Evolutionary conservation across 2,113 vertebrate species (phyloP).

Genomic region (Ascaphus truei): DNA sequence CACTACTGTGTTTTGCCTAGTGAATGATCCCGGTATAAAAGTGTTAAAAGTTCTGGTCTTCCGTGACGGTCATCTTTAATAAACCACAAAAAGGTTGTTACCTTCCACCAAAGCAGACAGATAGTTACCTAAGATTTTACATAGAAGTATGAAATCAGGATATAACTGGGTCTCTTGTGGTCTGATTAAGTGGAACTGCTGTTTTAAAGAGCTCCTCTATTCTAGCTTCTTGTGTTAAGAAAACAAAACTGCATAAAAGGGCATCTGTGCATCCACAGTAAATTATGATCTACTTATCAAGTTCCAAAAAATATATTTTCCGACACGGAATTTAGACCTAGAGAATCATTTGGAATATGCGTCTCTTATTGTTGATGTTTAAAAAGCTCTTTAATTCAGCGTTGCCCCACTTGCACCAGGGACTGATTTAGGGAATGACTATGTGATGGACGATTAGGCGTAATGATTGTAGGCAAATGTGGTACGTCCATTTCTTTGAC

Average conservation of each 20-base stretch:
- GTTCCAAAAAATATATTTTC: not conserved
- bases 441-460: not conserved
- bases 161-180: not conserved
- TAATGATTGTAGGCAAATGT: slow-evolving; percentile 1
- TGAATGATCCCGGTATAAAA: no score
- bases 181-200: not conserved
- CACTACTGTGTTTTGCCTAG: no score
- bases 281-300: not conserved
- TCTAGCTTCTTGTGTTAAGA: no score
- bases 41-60: no score
- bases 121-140: no score
- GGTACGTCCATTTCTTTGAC: not conserved
- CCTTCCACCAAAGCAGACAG: no score
- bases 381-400: not conserved
- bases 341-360: not conserved
- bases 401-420: not conserved
- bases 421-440: slow-evolving; percentile 3
- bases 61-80: no score
- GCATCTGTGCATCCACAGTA: no score
- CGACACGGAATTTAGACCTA: not conserved
- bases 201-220: no score
- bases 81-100: no score
- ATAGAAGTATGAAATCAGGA: no score
- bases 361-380: not conserved
- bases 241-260: no score